These are phyloP conservation scores for Clavelina lepadiformis DNA, from an alignment of 23 tunicate species.

Conservation along the genomic window DNA sequence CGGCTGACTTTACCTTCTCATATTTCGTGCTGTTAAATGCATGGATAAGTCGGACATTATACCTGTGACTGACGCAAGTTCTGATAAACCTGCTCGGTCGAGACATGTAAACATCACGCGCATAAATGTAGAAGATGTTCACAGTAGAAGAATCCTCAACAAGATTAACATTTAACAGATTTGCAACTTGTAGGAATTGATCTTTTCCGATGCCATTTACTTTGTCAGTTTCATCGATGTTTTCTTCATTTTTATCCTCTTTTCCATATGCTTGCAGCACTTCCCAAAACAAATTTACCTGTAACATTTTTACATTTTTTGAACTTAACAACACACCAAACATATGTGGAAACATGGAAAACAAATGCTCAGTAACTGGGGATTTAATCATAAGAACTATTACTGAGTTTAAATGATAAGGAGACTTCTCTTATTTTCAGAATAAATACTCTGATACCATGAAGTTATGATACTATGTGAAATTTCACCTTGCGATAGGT, in stretches of 20 bases:
- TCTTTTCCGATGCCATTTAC: conserved; percentile 22
- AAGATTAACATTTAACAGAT: conserved; percentile 59
- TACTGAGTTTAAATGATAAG: not conserved
- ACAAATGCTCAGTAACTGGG: not conserved
- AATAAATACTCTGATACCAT: too few species aligned
- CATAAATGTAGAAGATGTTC: conserved; percentile 36
- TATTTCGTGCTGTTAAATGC: too few species aligned
- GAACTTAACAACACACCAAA: too few species aligned
- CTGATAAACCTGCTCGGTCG: conserved; percentile 44
- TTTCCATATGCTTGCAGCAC: conserved; percentile 23
- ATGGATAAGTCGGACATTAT: not conserved
- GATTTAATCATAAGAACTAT: not conserved
- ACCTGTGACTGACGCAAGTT: conserved; percentile 56
- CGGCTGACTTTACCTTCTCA: too few species aligned
- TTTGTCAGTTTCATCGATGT: conserved; percentile 7
- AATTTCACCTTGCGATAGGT: conserved; percentile 28
- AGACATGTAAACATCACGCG: conserved; percentile 47
- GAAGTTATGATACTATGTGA: too few species aligned
- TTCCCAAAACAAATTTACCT: conserved; percentile 64
- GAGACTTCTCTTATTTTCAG: not conserved
- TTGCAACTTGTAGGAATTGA: conserved; percentile 54
- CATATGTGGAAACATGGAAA: not conserved
- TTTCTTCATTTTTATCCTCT: too few species aligned
- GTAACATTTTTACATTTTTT: too few species aligned
- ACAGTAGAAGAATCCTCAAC: conserved; percentile 31